Evolutionary conservation across 2,888 invertebrate species (phyloP).

Genomic region (Lasioglossum pauxillum): DNA sequence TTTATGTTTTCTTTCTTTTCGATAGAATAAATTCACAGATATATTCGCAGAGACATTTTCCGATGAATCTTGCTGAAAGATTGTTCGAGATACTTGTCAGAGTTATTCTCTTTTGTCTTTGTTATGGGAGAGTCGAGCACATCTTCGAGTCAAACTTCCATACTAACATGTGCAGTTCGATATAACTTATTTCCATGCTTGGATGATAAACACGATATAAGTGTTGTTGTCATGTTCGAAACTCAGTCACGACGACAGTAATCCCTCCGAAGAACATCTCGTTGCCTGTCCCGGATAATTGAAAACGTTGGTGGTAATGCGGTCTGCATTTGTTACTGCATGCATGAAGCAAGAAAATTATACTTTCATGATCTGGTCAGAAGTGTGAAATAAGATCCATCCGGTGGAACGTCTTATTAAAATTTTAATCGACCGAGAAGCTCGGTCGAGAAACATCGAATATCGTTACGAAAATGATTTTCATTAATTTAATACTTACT

Average conservation of each 20-base stretch:
- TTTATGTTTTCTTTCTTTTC: background rate
- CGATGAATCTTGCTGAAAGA: conserved; percentile 2
- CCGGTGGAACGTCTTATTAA: conserved; percentile 15
- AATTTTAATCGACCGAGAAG: background rate
- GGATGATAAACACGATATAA: conserved; percentile 68
- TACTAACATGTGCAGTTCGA: conserved; percentile 38
- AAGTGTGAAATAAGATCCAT: conserved; percentile 16
- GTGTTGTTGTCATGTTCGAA: conserved; percentile 7
- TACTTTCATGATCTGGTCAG: conserved; percentile 14
- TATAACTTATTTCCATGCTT: conserved; percentile 77
- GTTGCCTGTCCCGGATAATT: conserved; percentile 29
- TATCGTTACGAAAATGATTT: background rate
- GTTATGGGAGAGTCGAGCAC: conserved; percentile 14
- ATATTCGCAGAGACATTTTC: background rate
- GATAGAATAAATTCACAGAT: background rate
- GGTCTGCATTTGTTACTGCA: conserved; percentile 29
- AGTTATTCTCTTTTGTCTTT: background rate
- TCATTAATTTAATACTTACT: conserved; percentile 20
- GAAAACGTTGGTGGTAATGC: conserved; percentile 17
- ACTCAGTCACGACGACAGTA: background rate
- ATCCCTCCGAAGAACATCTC: conserved; percentile 2
- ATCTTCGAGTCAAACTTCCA: conserved; percentile 20
- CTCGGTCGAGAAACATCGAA: background rate
- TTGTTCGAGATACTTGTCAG: background rate
- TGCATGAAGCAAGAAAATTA: conserved; percentile 31